Conservation (phyloP, 2,888 invertebrate genomes). For the Drosophila paranaensis region DNA sequence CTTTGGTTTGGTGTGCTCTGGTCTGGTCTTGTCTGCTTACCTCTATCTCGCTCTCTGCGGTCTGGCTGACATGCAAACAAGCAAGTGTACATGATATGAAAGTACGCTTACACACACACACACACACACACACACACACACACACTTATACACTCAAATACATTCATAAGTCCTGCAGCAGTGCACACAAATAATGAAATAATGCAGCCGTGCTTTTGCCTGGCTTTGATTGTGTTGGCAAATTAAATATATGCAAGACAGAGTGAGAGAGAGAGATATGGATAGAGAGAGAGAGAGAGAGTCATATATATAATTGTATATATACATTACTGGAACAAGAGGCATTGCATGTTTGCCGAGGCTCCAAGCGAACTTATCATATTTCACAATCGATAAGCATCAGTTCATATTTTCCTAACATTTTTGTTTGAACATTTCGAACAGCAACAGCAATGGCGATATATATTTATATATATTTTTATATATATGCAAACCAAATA, state of each 20-base stretch:
- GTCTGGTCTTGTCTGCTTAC: conserved; percentile 20
- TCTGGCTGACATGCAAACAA: conserved; percentile 60
- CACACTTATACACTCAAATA: conserved; percentile 3
- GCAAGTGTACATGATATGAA: conserved; percentile 51
- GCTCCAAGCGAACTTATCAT: conserved; percentile 62
- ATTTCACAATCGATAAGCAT: conserved; percentile 83
- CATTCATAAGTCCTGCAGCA: conserved; percentile 45
- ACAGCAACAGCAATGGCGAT: conserved; percentile 35
- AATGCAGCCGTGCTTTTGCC: conserved; percentile 49
- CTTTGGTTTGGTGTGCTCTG: not conserved
- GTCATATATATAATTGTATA: too few species aligned
- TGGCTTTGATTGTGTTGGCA: conserved; percentile 62
- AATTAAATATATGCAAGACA: conserved; percentile 62
- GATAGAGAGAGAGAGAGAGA: too few species aligned
- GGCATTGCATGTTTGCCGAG: conserved; percentile 37
- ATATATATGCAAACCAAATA: conserved; percentile 37
- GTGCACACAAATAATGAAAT: conserved; percentile 44
- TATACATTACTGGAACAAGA: conserved; percentile 9
- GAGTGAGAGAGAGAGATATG: too few species aligned
- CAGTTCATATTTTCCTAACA: conserved; percentile 82
- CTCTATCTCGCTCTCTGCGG: conserved; percentile 23
- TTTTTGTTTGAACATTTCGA: conserved; percentile 75
- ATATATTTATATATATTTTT: not conserved
- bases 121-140: conserved; percentile 5
- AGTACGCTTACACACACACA: conserved; percentile 13